Conservation (phyloP, 2,113 vertebrate genomes). For the Myotis yumanensis region DNA sequence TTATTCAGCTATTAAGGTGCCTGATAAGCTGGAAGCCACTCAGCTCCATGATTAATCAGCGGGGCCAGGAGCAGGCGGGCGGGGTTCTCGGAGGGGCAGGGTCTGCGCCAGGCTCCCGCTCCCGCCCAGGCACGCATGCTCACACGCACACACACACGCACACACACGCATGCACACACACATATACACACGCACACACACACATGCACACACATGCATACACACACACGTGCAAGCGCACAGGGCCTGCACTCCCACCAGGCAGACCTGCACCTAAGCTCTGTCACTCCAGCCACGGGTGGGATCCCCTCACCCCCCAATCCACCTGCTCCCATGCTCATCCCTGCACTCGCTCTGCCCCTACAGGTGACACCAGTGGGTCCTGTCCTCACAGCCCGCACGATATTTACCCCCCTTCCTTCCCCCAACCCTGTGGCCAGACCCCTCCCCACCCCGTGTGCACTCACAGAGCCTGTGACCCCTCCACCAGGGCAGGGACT, state of each 20-base stretch:
- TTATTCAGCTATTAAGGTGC: constrained; percentile 86
- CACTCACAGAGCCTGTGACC: neutral
- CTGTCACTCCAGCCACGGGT: neutral
- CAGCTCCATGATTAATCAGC: constrained; percentile 84
- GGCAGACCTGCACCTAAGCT: neutral
- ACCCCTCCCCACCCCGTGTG: rapidly evolving
- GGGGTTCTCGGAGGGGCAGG: constrained; percentile 42
- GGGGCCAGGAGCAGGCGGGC: constrained; percentile 66
- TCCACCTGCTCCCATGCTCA: neutral
- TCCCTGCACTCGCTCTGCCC: neutral
- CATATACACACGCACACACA: neutral
- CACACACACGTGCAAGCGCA: neutral
- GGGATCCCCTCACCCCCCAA: neutral
- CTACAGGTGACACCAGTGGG: neutral
- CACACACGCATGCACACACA: too few species aligned
- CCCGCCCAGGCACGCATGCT: neutral
- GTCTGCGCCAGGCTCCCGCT: neutral
- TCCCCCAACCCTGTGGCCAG: rapidly evolving
- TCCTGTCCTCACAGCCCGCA: neutral
- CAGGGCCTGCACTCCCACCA: neutral
- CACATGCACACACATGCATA: neutral
- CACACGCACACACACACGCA: neutral
- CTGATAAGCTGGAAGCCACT: constrained; percentile 85
- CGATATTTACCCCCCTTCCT: neutral
- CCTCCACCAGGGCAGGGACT: neutral